Conservation (phyloP, 2,113 vertebrate species). For the Chlamydotis undulata region DNA sequence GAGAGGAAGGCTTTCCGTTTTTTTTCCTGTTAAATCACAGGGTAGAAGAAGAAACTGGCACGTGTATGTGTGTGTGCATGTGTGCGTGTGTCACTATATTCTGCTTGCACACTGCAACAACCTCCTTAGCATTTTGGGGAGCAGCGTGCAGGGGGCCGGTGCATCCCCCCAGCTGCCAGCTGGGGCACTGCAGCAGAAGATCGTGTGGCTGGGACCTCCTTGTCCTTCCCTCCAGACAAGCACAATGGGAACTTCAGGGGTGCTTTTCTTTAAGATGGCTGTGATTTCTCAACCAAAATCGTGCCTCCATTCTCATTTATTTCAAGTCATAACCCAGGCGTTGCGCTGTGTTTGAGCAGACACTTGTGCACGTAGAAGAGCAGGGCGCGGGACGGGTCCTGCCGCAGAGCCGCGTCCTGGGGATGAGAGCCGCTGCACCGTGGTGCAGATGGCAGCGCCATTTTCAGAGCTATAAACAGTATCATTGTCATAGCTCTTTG, state of each 20-base stretch:
- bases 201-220: background rate
- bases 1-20: background rate
- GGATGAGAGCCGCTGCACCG: background rate
- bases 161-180: background rate
- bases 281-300: background rate
- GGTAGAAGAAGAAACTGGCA: background rate
- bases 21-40: background rate
- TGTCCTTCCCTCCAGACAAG: background rate
- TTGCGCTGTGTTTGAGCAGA: background rate
- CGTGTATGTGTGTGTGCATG: fast-evolving
- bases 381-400: background rate
- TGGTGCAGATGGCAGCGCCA: conserved; percentile 90
- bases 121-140: background rate
- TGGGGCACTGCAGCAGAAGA: background rate
- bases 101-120: background rate
- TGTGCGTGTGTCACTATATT: background rate
- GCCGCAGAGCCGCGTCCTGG: background rate
- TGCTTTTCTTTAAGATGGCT: background rate
- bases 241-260: background rate
- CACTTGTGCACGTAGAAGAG: background rate
- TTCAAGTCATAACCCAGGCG: fast-evolving
- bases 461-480: conserved; percentile 92
- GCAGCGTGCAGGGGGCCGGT: fast-evolving
- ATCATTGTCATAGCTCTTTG: conserved; percentile 91
- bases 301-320: background rate